Conservation (phyloP, 2,797 vertebrate species). For the Sphaeramia orbicularis region DNA sequence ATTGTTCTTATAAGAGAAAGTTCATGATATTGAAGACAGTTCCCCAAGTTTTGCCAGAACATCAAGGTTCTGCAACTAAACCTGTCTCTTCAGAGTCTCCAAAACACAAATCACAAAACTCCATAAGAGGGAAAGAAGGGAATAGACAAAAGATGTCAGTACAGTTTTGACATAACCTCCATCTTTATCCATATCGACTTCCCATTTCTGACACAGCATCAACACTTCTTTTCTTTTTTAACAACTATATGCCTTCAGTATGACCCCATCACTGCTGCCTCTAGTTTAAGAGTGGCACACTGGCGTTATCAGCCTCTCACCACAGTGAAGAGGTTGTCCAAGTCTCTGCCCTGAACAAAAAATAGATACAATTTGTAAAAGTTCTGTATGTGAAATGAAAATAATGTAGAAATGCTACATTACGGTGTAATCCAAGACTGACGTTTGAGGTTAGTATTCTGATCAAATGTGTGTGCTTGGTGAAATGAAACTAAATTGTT, state of each 20-base stretch:
- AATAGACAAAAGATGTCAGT: conserved; percentile 29
- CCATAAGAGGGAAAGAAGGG: conserved; percentile 13
- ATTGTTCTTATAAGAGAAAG: conserved; percentile 22
- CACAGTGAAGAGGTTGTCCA: not conserved
- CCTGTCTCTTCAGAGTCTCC: conserved; percentile 10
- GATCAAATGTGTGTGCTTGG: conserved; percentile 1
- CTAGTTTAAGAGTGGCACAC: conserved; percentile 1
- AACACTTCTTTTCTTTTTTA: conserved; percentile 7
- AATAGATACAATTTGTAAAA: not conserved
- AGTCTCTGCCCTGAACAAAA: not conserved
- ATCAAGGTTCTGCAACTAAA: conserved; percentile 22
- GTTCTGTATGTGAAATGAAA: not conserved
- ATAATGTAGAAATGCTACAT: not conserved
- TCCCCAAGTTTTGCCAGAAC: conserved; percentile 9
- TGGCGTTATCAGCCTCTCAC: not conserved
- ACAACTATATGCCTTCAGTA: conserved; percentile 28
- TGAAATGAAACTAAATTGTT: conserved; percentile 16
- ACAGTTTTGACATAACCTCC: not conserved
- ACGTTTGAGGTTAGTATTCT: conserved; percentile 1
- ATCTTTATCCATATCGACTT: conserved; percentile 15
- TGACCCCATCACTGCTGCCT: conserved; percentile 33
- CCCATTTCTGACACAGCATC: conserved; percentile 18
- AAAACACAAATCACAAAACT: conserved; percentile 32
- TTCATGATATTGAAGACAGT: conserved; percentile 11
- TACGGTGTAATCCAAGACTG: too few relatives aligned